Conservation (phyloP, 2,797 vertebrate genomes). For the Anguilla anguilla region DNA sequence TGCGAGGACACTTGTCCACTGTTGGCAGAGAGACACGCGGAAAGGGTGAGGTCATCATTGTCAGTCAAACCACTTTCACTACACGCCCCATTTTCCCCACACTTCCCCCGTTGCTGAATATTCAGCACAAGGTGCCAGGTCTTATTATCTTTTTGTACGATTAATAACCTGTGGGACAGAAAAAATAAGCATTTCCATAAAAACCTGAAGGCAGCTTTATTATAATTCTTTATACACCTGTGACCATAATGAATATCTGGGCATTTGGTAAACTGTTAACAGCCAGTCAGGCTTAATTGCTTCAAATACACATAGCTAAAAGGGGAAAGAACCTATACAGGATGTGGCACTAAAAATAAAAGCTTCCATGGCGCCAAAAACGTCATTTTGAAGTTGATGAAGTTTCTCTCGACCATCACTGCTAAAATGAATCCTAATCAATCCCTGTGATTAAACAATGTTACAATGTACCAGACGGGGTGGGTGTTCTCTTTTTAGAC, state of each 20-base stretch:
- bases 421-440: not conserved
- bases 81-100: not conserved
- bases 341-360: not conserved
- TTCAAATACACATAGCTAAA: not conserved
- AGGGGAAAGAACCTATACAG: not conserved
- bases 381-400: not conserved
- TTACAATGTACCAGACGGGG: not conserved
- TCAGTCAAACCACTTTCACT: not conserved
- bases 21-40: not conserved
- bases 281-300: not conserved
- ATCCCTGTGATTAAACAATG: not conserved
- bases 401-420: not conserved
- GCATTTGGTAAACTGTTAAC: not conserved
- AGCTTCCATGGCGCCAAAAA: not conserved
- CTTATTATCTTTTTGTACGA: not conserved
- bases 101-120: not conserved
- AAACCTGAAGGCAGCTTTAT: not conserved
- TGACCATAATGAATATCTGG: not conserved
- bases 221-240: not conserved
- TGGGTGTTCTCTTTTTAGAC: not conserved
- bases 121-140: not conserved
- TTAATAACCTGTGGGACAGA: not conserved
- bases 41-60: not conserved
- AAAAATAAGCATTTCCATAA: not conserved
- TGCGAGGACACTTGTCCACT: conserved; percentile 72